Evolutionary conservation across 2,113 vertebrate genomes (phyloP).

Genomic region (Ornithorhynchus anatinus): DNA sequence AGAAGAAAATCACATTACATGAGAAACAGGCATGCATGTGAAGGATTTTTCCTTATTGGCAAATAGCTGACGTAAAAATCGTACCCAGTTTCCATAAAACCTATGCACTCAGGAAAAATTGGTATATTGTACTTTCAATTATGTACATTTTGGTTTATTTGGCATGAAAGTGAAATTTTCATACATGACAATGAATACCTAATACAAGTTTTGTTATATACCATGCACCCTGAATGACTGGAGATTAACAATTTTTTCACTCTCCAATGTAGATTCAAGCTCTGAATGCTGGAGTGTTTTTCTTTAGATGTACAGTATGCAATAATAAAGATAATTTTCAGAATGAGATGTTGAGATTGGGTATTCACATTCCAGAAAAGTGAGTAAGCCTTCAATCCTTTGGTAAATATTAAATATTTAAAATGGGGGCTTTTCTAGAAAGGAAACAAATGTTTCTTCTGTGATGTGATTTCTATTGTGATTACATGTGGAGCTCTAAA

Average conservation of each 20-base stretch:
- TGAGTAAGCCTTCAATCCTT: conserved; percentile 62
- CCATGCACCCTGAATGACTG: conserved; percentile 3
- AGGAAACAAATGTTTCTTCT: not conserved
- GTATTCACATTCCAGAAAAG: conserved; percentile 95
- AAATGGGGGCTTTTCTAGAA: conserved; percentile 3
- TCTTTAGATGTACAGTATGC: conserved; percentile 94
- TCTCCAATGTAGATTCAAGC: conserved; percentile 83
- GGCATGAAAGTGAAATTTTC: not conserved
- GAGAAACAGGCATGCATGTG: not conserved
- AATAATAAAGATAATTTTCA: conserved; percentile 93
- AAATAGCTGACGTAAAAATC: too few relatives aligned
- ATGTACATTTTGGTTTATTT: not conserved
- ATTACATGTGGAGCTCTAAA: not conserved
- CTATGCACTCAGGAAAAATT: too few relatives aligned
- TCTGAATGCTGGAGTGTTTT: conserved; percentile 92
- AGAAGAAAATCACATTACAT: not conserved
- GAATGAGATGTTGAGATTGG: conserved; percentile 94
- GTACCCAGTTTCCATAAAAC: not conserved
- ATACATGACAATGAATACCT: conserved; percentile 8
- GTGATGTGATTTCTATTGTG: not conserved
- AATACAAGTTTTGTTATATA: not conserved
- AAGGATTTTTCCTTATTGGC: too few relatives aligned
- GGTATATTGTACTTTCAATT: not conserved
- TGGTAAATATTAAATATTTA: conserved; percentile 3
- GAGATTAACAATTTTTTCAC: conserved; percentile 19